Evolutionary conservation across 2,113 vertebrate genomes (phyloP).

Genomic region (Oryzias javanicus): DNA sequence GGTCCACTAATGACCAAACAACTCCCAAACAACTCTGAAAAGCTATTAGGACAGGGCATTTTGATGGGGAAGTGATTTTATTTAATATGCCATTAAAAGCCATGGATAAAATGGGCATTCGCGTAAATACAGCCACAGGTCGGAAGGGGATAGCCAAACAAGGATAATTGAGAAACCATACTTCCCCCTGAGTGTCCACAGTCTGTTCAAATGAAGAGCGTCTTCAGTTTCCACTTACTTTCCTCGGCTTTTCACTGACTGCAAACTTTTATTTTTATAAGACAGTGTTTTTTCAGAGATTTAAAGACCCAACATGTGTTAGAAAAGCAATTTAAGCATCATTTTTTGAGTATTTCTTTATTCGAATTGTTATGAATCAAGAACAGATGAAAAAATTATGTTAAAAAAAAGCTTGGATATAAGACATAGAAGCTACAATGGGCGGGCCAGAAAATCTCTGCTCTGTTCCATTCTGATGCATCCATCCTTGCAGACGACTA

Average conservation of each 20-base stretch:
- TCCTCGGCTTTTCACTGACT: not conserved
- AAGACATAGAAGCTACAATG: too few relatives aligned
- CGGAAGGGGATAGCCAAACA: constrained; percentile 62
- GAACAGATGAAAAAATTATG: too few relatives aligned
- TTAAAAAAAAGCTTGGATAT: too few relatives aligned
- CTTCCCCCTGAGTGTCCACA: constrained; percentile 51
- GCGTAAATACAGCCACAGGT: constrained; percentile 77
- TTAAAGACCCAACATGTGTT: too few relatives aligned
- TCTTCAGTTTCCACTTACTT: not conserved
- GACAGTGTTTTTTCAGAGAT: too few relatives aligned
- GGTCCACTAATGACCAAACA: constrained; percentile 72
- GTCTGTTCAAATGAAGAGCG: constrained; percentile 4
- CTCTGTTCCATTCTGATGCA: too few relatives aligned
- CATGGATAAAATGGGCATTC: constrained; percentile 74
- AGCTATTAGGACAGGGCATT: constrained; percentile 73
- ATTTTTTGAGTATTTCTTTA: too few relatives aligned
- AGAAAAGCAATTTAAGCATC: too few relatives aligned
- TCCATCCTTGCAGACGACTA: too few relatives aligned
- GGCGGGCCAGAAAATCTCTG: too few relatives aligned
- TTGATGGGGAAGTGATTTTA: constrained; percentile 69
- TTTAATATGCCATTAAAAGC: constrained; percentile 74
- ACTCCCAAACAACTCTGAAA: constrained; percentile 69
- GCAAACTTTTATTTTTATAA: too few relatives aligned
- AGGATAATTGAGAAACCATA: constrained; percentile 67
- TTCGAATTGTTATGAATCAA: too few relatives aligned